Conservation (phyloP, 2,113 vertebrate species). For the Scomber scombrus region DNA sequence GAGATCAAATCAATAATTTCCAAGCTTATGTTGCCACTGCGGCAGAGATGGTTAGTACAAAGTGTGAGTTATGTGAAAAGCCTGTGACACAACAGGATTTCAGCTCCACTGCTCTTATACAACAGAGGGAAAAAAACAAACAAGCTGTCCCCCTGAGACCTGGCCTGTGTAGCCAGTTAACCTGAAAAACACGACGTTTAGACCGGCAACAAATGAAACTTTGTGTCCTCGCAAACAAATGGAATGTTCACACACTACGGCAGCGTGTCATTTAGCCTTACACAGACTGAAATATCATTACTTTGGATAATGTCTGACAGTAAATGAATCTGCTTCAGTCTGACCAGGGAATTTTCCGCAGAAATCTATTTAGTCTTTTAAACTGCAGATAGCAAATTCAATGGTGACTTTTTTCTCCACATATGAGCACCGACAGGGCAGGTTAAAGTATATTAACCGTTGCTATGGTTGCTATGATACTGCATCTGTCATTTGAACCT, state of each 20-base stretch:
- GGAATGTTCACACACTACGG: not conserved
- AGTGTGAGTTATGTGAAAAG: slow-evolving; percentile 37
- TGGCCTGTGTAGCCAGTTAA: slow-evolving; percentile 33
- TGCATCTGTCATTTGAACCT: too few relatives aligned
- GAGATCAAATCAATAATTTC: not conserved
- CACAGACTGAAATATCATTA: not conserved
- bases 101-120: slow-evolving; percentile 35
- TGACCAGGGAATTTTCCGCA: not conserved
- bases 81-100: slow-evolving; percentile 42
- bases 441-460: too few relatives aligned
- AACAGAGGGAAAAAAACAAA: slow-evolving; percentile 49
- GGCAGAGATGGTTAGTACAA: slow-evolving; percentile 8
- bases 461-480: too few relatives aligned
- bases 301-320: not conserved
- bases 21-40: slow-evolving; percentile 7
- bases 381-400: not conserved
- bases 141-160: slow-evolving; percentile 29
- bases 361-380: not conserved
- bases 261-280: not conserved
- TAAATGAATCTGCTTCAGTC: not conserved
- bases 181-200: slow-evolving; percentile 28
- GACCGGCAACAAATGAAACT: slow-evolving; percentile 37
- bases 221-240: not conserved
- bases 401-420: too few relatives aligned
- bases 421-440: too few relatives aligned